phyloP scores from a whole-genome alignment of 2,797 vertebrate species.

The Sebastes paucispinis region DNA sequence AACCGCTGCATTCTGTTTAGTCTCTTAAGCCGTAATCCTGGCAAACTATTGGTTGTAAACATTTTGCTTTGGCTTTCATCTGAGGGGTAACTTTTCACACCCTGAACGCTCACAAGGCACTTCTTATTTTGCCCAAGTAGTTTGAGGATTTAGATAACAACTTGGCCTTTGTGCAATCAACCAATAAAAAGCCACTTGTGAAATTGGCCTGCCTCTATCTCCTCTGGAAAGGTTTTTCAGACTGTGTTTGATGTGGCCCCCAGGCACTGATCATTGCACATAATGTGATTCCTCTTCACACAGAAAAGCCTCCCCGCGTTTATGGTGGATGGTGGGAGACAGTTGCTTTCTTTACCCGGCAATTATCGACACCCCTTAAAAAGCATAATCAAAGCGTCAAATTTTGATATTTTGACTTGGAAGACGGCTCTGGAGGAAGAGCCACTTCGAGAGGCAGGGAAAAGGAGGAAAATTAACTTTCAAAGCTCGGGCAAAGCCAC shows the following conservation, averaged over 20 bases:
- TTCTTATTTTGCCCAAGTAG: conserved; percentile 70
- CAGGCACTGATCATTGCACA: conserved; percentile 84
- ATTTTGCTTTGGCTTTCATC: conserved; percentile 53
- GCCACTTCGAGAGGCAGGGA: conserved; percentile 14
- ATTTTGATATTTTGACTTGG: conserved; percentile 56
- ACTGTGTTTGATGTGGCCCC: conserved; percentile 85
- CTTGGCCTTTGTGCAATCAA: conserved; percentile 81
- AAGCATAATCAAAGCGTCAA: conserved; percentile 60
- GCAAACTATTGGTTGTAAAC: conserved; percentile 52
- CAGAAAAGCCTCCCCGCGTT: conserved; percentile 55
- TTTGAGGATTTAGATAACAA: conserved; percentile 82
- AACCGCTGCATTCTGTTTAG: conserved; percentile 13
- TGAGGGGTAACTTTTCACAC: conserved; percentile 42
- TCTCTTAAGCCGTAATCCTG: conserved; percentile 44
- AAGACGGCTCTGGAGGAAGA: conserved; percentile 44
- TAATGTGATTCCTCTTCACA: conserved; percentile 84
- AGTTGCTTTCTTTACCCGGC: conserved; percentile 55
- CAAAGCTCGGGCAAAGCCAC: conserved; percentile 20
- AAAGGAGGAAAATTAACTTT: conserved; percentile 43
- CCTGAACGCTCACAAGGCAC: conserved; percentile 50
- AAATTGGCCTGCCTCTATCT: conserved; percentile 80
- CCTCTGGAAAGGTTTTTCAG: conserved; percentile 77
- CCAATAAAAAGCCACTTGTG: conserved; percentile 85
- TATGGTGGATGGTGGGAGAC: conserved; percentile 43
- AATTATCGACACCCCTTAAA: conserved; percentile 66